These are phyloP conservation scores for Volucella inflata DNA, from an alignment of 2,888 invertebrate genomes.

Conservation along the genomic window DNA sequence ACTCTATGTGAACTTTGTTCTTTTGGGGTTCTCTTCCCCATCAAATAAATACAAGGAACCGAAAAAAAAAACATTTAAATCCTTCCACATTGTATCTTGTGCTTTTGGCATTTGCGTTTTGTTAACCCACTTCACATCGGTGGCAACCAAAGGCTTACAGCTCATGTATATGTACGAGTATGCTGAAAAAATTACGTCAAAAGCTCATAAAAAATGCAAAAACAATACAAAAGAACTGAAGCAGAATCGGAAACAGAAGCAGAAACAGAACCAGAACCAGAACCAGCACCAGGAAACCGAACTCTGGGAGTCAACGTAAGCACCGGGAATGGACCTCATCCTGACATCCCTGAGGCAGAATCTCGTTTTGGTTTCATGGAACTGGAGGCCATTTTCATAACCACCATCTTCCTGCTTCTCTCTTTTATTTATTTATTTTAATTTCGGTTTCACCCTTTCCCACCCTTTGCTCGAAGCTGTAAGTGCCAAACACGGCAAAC, in stretches of 20 bases:
- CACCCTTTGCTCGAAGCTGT: not conserved
- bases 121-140: slow-evolving; percentile 13
- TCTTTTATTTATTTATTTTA: slow-evolving; percentile 58
- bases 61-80: too few relatives aligned
- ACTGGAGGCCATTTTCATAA: slow-evolving; percentile 19
- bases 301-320: not conserved
- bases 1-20: too few relatives aligned
- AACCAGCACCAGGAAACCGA: slow-evolving; percentile 1
- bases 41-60: too few relatives aligned
- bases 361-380: slow-evolving; percentile 31
- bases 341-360: not conserved
- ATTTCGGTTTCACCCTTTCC: slow-evolving; percentile 13
- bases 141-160: slow-evolving; percentile 8
- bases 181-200: slow-evolving; percentile 28
- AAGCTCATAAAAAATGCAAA: slow-evolving; percentile 46
- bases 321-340: slow-evolving; percentile 17
- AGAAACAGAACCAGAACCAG: slow-evolving; percentile 15
- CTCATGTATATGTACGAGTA: not conserved
- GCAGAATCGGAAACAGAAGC: slow-evolving; percentile 10
- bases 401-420: slow-evolving; percentile 22
- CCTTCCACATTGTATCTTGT: not conserved
- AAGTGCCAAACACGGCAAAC: not conserved
- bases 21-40: too few relatives aligned
- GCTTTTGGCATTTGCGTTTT: slow-evolving; percentile 26
- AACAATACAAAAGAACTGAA: slow-evolving; percentile 19